A percentile compares a stretch with the other conserved stretches of the same genome.
Evolutionary conservation across 2,113 vertebrate genomes (phyloP).

Genomic region (Austrofundulus limnaeus): DNA sequence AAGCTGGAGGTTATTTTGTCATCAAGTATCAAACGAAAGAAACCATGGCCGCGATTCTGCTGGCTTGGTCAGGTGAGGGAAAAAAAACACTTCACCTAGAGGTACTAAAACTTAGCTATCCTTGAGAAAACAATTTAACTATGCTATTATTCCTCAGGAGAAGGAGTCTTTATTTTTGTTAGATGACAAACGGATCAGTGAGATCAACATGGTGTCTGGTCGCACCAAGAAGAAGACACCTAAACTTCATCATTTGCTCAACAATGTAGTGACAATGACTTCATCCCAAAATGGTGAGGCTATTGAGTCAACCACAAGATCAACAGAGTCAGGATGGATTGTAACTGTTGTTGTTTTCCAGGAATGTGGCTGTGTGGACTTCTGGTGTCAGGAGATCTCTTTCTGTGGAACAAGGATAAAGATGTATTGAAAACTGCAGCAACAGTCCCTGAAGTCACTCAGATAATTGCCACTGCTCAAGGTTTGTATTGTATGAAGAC

Average conservation of each 20-base stretch:
- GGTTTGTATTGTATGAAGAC: conserved; percentile 63
- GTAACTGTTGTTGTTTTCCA: conserved; percentile 47
- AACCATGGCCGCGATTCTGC: conserved; percentile 83
- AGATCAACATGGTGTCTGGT: conserved; percentile 89
- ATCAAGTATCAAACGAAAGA: conserved; percentile 81
- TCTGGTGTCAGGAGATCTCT: conserved; percentile 86
- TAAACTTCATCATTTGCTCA: conserved; percentile 84
- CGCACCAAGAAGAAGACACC: conserved; percentile 88
- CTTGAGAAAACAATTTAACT: neutral
- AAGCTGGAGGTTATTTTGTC: conserved; percentile 79
- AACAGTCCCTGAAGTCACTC: conserved; percentile 74
- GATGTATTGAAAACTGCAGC: conserved; percentile 84
- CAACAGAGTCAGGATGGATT: neutral
- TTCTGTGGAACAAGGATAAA: conserved; percentile 93
- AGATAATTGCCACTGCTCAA: conserved; percentile 71
- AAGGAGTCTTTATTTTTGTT: conserved; percentile 90
- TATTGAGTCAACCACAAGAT: neutral
- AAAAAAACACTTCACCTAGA: neutral
- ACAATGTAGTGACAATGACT: conserved; percentile 81
- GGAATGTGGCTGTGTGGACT: conserved; percentile 90
- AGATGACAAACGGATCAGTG: conserved; percentile 87
- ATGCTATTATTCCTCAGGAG: conserved; percentile 76
- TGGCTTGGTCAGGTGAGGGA: conserved; percentile 80
- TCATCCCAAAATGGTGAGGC: conserved; percentile 86
- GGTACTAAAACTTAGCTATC: neutral